Evolutionary conservation across 2,797 vertebrate species (phyloP), one percentile per base, ranked within the genome.

Genomic region (Cyprinella venusta): DNA sequence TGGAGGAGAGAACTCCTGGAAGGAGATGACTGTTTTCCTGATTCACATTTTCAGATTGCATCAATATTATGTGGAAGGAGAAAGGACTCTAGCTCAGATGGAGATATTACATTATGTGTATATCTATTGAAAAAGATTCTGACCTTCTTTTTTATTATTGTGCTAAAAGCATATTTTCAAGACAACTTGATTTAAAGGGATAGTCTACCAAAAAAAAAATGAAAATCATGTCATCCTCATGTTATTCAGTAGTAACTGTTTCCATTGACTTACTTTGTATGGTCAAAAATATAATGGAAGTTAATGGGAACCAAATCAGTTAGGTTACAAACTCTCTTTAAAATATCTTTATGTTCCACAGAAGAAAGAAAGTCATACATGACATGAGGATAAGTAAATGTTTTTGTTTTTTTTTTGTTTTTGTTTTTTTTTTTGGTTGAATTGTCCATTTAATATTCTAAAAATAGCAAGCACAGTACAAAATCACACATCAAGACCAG

Each of bases 11-110:
- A 76, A 81, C 71, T 56, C 79, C 2, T 38, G 85, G 82, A 79
- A 82, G 72, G 81, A 76, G 76, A 84, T 81, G 77, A 65, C 63
- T 82, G 71, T 81, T 77, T 84, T 90, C 80, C 80, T 88, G 88
- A 64, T 84, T 80, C 70, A 63, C 63, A 50, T 85, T 76, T 77
- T 78, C 56, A 82, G 68, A 84, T 80, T 84, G 78, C 85, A 81
- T 69, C 71, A 79, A 50, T 76, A 76, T 86, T 75, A 78, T 85
- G 50, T 77, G 48, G 68, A 56, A 45, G 19, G 45, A 83, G n/a
- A 65, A 56, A 16, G 56, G 52, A 40, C 50, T 70, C 52, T 13
- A 72, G 12, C 40, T 81, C 5, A 36, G 30, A 67, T 18, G 36
- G 16, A 71, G 6, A 65, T 48, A 48, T n/a, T 9, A 61, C 16